Conservation (phyloP, 2,888 invertebrate species). For the Drosophila anomelani region DNA sequence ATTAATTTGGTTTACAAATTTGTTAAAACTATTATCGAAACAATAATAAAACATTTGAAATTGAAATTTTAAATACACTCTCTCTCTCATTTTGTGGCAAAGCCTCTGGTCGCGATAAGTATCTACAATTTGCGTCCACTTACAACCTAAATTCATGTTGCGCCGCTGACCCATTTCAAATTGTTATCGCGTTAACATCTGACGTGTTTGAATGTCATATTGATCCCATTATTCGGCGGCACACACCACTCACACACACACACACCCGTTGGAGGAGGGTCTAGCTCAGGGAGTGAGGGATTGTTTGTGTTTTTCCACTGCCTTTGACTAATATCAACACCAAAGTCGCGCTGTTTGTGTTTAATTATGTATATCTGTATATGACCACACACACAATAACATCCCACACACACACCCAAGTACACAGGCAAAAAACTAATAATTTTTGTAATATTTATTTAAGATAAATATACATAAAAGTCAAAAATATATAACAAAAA, state of each 20-base stretch:
- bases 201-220: constrained; percentile 59
- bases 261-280: background rate
- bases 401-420: background rate
- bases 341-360: constrained; percentile 62
- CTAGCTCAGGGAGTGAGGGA: background rate
- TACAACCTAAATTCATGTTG: constrained; percentile 33
- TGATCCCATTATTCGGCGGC: constrained; percentile 60
- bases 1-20: background rate
- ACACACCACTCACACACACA: constrained; percentile 11
- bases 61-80: background rate
- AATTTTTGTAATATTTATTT: fast-evolving
- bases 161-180: constrained; percentile 56
- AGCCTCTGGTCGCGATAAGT: constrained; percentile 9
- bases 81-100: background rate
- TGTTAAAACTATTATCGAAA: background rate
- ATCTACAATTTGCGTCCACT: constrained; percentile 22
- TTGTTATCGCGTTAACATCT: constrained; percentile 46
- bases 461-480: background rate
- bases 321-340: constrained; percentile 40
- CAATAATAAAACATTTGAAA: background rate
- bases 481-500: no score
- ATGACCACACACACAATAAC: background rate
- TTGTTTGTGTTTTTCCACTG: constrained; percentile 36
- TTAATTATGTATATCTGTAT: constrained; percentile 67
- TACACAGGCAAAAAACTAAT: background rate